Conservation (phyloP, 2,113 vertebrate species). For the Oreochromis spilurus region DNA sequence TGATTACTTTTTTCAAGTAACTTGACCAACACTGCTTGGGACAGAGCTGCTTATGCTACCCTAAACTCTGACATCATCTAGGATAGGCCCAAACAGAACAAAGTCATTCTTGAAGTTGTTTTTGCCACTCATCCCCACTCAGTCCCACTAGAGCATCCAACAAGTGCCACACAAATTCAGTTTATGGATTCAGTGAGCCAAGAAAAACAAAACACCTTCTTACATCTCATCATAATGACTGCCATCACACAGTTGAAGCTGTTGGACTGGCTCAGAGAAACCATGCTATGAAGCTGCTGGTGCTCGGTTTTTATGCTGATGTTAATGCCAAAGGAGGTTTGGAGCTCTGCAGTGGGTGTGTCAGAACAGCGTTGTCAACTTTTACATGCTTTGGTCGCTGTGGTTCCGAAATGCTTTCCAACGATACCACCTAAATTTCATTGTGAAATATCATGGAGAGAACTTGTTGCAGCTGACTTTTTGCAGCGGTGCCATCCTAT, state of each 20-base stretch:
- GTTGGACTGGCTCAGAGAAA: no score
- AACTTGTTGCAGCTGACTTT: not conserved
- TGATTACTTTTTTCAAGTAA: no score
- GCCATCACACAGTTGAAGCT: not conserved
- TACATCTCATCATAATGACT: not conserved
- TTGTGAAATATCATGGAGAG: not conserved
- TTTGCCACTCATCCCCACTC: not conserved
- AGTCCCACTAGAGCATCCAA: not conserved
- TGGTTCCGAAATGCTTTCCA: no score
- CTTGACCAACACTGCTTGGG: not conserved
- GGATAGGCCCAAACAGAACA: not conserved
- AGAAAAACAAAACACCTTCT: no score
- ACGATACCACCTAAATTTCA: no score
- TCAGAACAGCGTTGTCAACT: no score
- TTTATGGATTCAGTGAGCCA: not conserved
- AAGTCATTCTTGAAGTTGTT: not conserved
- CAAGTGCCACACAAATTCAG: not conserved
- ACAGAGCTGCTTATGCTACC: not conserved
- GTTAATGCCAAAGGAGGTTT: no score
- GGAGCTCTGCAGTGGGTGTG: no score
- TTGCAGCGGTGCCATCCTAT: accelerated
- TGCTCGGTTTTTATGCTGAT: no score
- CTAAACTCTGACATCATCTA: not conserved
- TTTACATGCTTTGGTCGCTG: no score
- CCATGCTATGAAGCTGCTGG: no score